Conservation (phyloP, 2,113 vertebrate species). For the Acinonyx jubatus region DNA sequence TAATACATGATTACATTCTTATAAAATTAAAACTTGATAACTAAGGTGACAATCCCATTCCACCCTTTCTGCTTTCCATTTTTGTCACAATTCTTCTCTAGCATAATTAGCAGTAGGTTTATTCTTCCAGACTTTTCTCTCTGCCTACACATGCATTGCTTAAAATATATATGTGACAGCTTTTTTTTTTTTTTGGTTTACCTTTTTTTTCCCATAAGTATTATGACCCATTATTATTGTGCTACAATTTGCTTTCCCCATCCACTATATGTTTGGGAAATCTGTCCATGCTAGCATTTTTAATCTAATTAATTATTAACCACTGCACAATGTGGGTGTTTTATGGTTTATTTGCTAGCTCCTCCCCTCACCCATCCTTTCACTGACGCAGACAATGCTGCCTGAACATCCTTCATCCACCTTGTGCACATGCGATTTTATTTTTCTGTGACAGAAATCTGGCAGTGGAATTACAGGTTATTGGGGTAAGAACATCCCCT, state of each 20-base stretch:
- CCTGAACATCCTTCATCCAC: no score
- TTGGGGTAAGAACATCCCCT: background rate
- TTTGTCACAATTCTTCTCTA: background rate
- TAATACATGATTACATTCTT: background rate
- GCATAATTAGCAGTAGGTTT: background rate
- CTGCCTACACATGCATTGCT: background rate
- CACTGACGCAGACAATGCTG: background rate
- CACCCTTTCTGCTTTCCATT: background rate
- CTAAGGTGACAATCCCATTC: background rate
- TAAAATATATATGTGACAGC: background rate
- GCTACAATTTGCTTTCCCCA: background rate
- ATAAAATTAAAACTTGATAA: background rate
- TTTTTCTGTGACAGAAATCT: background rate
- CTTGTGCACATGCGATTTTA: background rate
- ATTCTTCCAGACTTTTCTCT: slow-evolving; percentile 30
- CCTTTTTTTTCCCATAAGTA: background rate
- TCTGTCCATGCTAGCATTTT: background rate
- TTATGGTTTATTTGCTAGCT: background rate
- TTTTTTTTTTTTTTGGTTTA: background rate
- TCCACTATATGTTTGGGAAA: background rate
- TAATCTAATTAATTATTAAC: background rate
- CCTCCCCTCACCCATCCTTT: background rate
- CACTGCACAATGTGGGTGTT: background rate
- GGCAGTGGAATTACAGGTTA: background rate
- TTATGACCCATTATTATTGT: background rate